Conservation (phyloP, 30 jellyfish, hydroid and myxozoan genomes). For the Aurelia sp. region DNA sequence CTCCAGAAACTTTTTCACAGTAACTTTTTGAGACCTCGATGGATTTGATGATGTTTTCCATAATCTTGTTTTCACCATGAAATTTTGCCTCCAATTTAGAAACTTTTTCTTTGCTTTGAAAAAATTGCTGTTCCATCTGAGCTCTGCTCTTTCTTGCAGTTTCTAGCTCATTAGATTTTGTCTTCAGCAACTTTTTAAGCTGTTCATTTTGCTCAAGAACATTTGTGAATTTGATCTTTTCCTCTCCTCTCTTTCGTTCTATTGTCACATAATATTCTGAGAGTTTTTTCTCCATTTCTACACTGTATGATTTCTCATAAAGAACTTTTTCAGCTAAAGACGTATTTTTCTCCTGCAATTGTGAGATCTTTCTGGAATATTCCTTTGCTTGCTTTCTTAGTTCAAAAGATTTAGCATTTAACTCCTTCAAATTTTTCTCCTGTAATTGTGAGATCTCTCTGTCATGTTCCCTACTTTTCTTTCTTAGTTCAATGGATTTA, state of each 20-base stretch:
- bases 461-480: not conserved
- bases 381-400: not conserved
- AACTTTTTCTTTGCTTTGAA: not conserved
- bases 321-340: not conserved
- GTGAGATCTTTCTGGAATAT: not conserved
- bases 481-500: not conserved
- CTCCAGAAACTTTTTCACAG: too few relatives aligned
- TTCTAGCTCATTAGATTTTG: not conserved
- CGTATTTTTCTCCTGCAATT: not conserved
- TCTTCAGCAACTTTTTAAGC: not conserved
- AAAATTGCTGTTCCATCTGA: not conserved
- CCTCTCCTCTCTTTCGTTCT: not conserved
- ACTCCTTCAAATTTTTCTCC: not conserved
- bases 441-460: not conserved
- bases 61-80: not conserved
- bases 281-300: constrained; percentile 17
- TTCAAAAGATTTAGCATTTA: not conserved
- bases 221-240: not conserved
- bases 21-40: too few relatives aligned
- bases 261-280: not conserved
- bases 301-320: constrained; percentile 15
- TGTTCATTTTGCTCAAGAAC: not conserved
- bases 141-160: not conserved
- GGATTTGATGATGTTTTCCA: too few relatives aligned
- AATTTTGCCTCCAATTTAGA: not conserved